Evolutionary conservation across 2,888 invertebrate species (phyloP).

Genomic region (Tuta absoluta): DNA sequence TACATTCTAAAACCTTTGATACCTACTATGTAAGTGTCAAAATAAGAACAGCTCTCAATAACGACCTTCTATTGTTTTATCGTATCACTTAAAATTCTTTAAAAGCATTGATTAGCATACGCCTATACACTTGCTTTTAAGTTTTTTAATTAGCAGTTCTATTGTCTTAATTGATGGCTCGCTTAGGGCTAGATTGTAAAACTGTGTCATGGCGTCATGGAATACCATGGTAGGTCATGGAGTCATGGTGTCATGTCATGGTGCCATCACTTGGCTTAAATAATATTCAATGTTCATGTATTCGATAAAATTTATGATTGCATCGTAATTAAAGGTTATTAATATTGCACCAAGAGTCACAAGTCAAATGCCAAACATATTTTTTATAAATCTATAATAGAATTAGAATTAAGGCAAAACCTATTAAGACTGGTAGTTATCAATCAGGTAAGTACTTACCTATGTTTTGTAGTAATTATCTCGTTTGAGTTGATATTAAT

Average conservation of each 20-base stretch:
- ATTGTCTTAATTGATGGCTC: slow-evolving; percentile 16
- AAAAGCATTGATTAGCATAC: slow-evolving; percentile 25
- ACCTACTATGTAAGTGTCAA: no score
- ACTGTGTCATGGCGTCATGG: neutral
- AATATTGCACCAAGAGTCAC: neutral
- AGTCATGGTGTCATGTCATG: slow-evolving; percentile 3
- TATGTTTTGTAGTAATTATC: no score
- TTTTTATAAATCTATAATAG: no score
- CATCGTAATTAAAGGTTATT: neutral
- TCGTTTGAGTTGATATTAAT: no score
- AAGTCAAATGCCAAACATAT: neutral
- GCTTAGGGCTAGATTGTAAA: slow-evolving; percentile 14
- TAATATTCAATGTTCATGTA: neutral
- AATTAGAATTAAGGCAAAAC: no score
- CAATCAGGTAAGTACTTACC: no score
- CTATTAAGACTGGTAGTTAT: no score
- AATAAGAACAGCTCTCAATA: neutral
- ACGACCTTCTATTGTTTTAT: slow-evolving; percentile 4
- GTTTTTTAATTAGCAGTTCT: slow-evolving; percentile 19
- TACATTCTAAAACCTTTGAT: no score
- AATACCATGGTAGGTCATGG: no score
- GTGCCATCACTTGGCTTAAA: neutral
- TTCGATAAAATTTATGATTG: neutral
- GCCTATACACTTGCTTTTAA: slow-evolving; percentile 2
- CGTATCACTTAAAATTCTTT: slow-evolving; percentile 17